Evolutionary conservation across 1,140 invertebrate species (phyloP), one percentile per base, ranked within the genome.

Genomic region (Tyrophagus putrescentiae): DNA sequence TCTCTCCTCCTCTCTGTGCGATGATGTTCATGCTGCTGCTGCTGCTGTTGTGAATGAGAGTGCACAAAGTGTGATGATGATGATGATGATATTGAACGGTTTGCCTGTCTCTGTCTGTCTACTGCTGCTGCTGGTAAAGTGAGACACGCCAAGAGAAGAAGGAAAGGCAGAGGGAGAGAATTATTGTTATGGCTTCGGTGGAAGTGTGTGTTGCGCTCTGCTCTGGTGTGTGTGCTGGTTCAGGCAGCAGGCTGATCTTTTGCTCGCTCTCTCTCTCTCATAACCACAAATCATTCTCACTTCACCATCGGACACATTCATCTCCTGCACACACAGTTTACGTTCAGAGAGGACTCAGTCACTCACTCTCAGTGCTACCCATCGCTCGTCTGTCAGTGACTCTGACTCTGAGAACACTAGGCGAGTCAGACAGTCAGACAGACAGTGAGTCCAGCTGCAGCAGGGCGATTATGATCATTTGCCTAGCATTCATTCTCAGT

Each of bases 381-480:
- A 54, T 54, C 52, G 4, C 3, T 31, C 28, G 13, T 33, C 25
- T 28, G 28, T 2, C 3, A 2, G 28, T 9, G 25, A 33, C 31
- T 31, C n/a, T n/a, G n/a, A n/a, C n/a, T n/a, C n/a, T n/a, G n/a
- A n/a, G n/a, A n/a, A n/a, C n/a, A n/a, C n/a, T n/a, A n/a, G n/a
- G n/a, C n/a, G n/a, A n/a, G n/a, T n/a, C n/a, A n/a, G n/a, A n/a
- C n/a, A n/a, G n/a, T n/a, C n/a, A n/a, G n/a, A n/a, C n/a, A n/a
- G n/a, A n/a, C n/a, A n/a, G 34, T n/a, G n/a, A 41, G 18, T 45
- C n/a, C 28, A 57, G 36, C 34, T 58, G 36, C 31, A 44, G 33
- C 29, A 28, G n/a, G 52, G 11, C 25, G 52, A 54, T 54, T 54
- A 54, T 54, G n/a, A 54, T 54, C 52, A 54, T n/a, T n/a, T n/a